Conservation (phyloP, 1,140 invertebrate species). For the Magallana ariakensis region DNA sequence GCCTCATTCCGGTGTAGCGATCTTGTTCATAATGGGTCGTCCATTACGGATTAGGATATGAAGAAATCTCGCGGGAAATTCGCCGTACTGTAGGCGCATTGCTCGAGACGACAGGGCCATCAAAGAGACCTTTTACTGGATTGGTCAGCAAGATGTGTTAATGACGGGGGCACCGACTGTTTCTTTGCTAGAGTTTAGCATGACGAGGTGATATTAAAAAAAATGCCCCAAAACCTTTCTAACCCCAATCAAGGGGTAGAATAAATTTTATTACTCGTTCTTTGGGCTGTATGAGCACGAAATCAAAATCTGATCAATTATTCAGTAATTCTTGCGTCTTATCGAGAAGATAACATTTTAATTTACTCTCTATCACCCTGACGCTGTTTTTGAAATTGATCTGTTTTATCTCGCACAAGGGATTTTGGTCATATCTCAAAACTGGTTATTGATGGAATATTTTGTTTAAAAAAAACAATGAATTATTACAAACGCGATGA, state of each 20-base stretch:
- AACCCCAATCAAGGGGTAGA: neutral
- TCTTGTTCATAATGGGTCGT: neutral
- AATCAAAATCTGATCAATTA: slow-evolving; percentile 37
- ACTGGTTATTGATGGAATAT: slow-evolving; percentile 5
- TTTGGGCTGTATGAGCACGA: slow-evolving; percentile 17
- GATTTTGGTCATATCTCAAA: neutral
- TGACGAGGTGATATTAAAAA: neutral
- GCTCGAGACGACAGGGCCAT: slow-evolving; percentile 7
- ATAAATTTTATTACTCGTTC: neutral
- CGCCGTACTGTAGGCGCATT: neutral
- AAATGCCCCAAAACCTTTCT: neutral
- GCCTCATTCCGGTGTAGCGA: neutral
- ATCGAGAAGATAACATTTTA: slow-evolving; percentile 6
- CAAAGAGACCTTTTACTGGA: neutral
- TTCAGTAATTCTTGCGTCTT: slow-evolving; percentile 26
- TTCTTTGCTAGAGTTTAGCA: no score
- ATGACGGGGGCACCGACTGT: neutral
- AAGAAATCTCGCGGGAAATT: slow-evolving; percentile 29
- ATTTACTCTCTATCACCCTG: slow-evolving; percentile 21
- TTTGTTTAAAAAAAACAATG: neutral
- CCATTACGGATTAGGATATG: slow-evolving; percentile 27
- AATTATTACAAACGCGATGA: neutral
- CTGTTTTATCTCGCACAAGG: neutral
- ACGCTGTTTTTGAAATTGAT: neutral
- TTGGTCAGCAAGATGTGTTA: neutral